Evolutionary conservation across 2,113 vertebrate species (phyloP), one percentile per base, ranked within the genome.

Genomic region (Boulengeromyrus knoepffleri): DNA sequence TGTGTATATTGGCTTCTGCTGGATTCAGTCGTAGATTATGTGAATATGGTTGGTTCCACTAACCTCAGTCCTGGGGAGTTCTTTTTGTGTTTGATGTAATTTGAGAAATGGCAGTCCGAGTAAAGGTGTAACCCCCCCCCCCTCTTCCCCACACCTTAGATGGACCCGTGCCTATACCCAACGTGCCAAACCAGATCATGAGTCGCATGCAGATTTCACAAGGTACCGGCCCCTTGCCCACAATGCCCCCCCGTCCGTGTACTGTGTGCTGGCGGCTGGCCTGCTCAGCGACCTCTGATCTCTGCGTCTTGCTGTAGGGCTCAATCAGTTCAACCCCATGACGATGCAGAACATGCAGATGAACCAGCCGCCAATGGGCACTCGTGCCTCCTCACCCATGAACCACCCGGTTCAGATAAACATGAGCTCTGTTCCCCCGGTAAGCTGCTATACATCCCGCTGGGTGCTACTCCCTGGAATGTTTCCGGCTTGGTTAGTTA

Each of bases 251-350:
- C 1, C 21, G 12, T 24, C 36, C 39, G 9, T 5, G 5, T 17
- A 0, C 6, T 39, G 21, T 21, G 31, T 24, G 80, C 39, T 19
- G 36, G 15, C 1, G 15, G 12, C 70, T 19, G 70, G 70, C 39
- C 19, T 19, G 15, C 17, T 47, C 19, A 27, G 7, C 24, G 50
- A 9, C 87, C 36, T 49, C 50, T 7, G 45, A 21, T 80, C 46
- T 89, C 10, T 80, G n/a, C 50, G 19, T 27, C 45, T 77, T 53
- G 39, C 3, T 89, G 15, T 95, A 99, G 98, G 97, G 95, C 97
- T 99, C 93, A 99, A 97, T 96, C 98, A 98, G 94, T 99, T 98
- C 95, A 98, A 96, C 94, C 95, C 97, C 92, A 96, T 99, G 96
- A 94, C 97, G 93, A 95, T 99, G 95, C 97, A 97, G 92, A 99